Base-by-base conservation (phyloP, 1,140 invertebrate genomes). In the Melitaea cinxia region DNA sequence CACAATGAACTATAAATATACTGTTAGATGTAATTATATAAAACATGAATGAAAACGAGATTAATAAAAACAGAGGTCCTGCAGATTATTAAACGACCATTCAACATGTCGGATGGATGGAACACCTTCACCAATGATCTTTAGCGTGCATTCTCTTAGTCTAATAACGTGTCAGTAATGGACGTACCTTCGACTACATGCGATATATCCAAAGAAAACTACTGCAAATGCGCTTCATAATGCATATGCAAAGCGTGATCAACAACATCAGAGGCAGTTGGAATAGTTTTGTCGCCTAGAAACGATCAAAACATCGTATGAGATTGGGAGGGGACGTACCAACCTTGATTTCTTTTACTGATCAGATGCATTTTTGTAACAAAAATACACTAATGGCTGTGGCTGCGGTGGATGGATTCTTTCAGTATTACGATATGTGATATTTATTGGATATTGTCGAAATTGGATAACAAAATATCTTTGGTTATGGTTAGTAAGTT, bases 171-270 rank as follows among this genome's bases (percentile, higher is more conserved):
- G 84, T 85, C 86, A 84, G 85, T 85, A 86, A 88, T 88, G 84
- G 88, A 91, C 88, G 85, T 91, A 91, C 88, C 88, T 91, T 91
- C 70, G 81, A 86, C 88, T 91, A 91, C 83, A 91, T 85, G 80
- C 87, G 88, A 87, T 89, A 91, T 83, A 92, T 92, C 91, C 91
- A 92, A 89, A 92, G 90, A 89, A 92, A 91, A 91, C 88, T 92
- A 92, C 89, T 91, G 90, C 90, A 92, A 87, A 92, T 91, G 87
- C 89, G 88, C 91, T 91, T 92, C 91, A 92, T 91, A 88, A 92
- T 91, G 91, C 88, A 92, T 88, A 92, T 92, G 90, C 91, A 92
- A 92, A 92, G 90, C 88, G 89, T 92, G 89, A 92, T 87, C 89
- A 91, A 91, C 88, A 91, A 91, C 90, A 91, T 92, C 91, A 91